phyloP scores from a whole-genome alignment of 2,113 vertebrate genomes.

The Dipodomys stephensi region DNA sequence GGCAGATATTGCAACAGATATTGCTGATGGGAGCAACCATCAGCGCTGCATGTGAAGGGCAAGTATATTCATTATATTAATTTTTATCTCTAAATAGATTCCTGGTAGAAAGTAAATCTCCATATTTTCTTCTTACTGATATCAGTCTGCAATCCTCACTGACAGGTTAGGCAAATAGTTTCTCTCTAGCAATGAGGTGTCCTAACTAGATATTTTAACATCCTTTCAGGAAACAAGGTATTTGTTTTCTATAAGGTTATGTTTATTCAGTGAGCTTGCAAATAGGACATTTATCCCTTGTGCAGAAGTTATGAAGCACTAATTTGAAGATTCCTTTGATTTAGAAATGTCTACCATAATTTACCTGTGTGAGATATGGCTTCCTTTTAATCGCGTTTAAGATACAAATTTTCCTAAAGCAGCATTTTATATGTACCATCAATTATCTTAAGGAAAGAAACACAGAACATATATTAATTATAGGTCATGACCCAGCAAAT shows the following conservation, averaged over 20 bases:
- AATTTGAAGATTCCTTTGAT: conserved; percentile 77
- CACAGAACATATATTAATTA: conserved; percentile 87
- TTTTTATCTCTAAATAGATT: conserved; percentile 25
- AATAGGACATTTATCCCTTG: conserved; percentile 72
- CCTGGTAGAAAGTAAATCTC: not conserved
- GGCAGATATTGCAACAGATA: not conserved
- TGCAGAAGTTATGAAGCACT: conserved; percentile 59
- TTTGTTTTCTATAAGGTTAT: conserved; percentile 27
- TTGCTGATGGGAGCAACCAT: not conserved
- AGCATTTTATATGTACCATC: conserved; percentile 80
- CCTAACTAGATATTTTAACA: conserved; percentile 52
- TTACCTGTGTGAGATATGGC: conserved; percentile 70
- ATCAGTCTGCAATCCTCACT: not conserved
- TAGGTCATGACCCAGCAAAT: conserved; percentile 86
- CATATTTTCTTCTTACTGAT: not conserved
- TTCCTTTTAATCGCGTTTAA: conserved; percentile 86
- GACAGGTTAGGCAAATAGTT: conserved; percentile 48
- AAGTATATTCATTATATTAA: not conserved
- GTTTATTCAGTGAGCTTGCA: conserved; percentile 70
- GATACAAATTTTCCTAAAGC: conserved; percentile 78
- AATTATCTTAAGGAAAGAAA: conserved; percentile 86
- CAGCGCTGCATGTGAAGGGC: not conserved
- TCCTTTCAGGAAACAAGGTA: conserved; percentile 52
- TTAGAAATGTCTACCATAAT: conserved; percentile 77
- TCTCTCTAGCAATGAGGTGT: conserved; percentile 6